These are phyloP conservation scores for Aspidapion aeneum DNA, from an alignment of 2,888 invertebrate species.

Conservation along the genomic window DNA sequence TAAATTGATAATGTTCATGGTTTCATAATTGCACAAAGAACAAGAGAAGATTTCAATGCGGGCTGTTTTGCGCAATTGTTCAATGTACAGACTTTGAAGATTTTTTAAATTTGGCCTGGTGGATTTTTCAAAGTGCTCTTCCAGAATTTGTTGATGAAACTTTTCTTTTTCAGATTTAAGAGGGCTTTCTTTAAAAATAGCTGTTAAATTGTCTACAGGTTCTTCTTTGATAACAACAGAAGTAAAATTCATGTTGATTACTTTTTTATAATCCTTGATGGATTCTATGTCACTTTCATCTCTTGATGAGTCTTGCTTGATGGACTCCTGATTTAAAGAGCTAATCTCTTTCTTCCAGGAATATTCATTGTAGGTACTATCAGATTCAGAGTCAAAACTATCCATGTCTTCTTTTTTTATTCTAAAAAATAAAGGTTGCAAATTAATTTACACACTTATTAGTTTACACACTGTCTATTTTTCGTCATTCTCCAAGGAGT, in stretches of 20 bases:
- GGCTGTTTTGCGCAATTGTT: neutral
- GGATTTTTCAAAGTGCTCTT: neutral
- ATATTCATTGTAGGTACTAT: too few species aligned
- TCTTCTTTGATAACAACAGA: neutral
- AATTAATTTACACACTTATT: too few species aligned
- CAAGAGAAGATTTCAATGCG: neutral
- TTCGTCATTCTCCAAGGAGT: too few species aligned
- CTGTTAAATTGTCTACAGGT: neutral
- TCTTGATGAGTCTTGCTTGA: too few species aligned
- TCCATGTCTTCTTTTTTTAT: too few species aligned
- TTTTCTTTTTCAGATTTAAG: neutral
- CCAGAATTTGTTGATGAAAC: neutral
- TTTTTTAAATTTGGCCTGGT: neutral
- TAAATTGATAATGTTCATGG: neutral
- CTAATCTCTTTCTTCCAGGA: too few species aligned
- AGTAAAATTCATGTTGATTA: neutral
- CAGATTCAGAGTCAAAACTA: too few species aligned
- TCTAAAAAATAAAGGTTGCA: too few species aligned
- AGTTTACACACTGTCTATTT: too few species aligned
- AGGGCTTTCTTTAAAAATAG: neutral
- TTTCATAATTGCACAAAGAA: neutral
- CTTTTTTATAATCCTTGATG: too few species aligned
- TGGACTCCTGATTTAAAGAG: too few species aligned
- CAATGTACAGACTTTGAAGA: neutral
- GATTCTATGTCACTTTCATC: too few species aligned